Conservation (phyloP, 2,797 vertebrate species). For the Microchirus variegatus region DNA sequence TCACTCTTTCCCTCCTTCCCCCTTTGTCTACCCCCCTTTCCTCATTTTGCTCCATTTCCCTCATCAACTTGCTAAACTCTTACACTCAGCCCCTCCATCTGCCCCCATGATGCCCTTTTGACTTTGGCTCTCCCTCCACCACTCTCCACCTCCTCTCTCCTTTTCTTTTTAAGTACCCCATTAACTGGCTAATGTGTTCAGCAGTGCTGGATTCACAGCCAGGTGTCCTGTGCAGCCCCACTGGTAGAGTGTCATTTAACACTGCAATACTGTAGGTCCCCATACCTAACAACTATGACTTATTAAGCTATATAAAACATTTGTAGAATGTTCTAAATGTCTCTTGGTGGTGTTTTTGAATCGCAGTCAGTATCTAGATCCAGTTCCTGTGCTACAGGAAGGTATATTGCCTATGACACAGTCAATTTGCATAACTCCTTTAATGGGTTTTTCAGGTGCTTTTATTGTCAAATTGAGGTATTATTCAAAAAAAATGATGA, state of each 20-base stretch:
- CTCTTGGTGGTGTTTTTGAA: conserved; percentile 22
- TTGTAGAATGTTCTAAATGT: conserved; percentile 28
- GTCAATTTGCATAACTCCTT: conserved; percentile 36
- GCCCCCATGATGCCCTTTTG: conserved; percentile 62
- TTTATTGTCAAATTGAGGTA: conserved; percentile 1
- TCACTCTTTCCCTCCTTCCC: conserved; percentile 41
- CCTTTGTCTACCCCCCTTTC: conserved; percentile 29
- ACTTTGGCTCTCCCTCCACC: conserved; percentile 48
- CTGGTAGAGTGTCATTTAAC: conserved; percentile 45
- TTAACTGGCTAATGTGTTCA: conserved; percentile 66
- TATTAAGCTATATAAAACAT: conserved; percentile 39
- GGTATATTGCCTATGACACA: conserved; percentile 33
- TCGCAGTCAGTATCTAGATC: conserved; percentile 21
- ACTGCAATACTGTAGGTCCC: conserved; percentile 31
- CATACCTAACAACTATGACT: conserved; percentile 32
- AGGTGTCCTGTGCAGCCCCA: conserved; percentile 41
- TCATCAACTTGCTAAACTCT: conserved; percentile 30
- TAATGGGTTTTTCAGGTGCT: conserved; percentile 39
- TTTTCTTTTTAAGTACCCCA: conserved; percentile 43
- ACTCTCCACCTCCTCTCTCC: conserved; percentile 24
- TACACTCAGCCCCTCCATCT: conserved; percentile 46
- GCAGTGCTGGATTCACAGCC: conserved; percentile 53
- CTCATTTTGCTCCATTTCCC: conserved; percentile 43
- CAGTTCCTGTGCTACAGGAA: conserved; percentile 18
- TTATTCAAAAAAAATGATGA: not conserved